Conservation (phyloP, 2,888 invertebrate species). For the Molanna angustata region DNA sequence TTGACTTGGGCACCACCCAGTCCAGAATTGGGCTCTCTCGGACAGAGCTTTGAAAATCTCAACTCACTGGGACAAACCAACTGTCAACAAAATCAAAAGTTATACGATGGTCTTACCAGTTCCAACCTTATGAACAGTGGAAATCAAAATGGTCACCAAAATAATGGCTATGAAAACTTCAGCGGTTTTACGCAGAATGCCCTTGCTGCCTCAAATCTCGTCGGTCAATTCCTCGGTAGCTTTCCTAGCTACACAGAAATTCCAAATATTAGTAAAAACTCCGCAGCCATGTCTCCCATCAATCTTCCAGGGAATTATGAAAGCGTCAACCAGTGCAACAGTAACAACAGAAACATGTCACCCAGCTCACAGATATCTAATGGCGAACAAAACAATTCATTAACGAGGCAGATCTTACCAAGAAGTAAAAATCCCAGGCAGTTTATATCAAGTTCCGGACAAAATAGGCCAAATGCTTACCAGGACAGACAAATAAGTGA, state of each 20-base stretch:
- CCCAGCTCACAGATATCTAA: conserved; percentile 37
- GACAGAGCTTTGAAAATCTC: conserved; percentile 44
- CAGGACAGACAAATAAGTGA: too few relatives aligned
- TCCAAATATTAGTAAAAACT: conserved; percentile 30
- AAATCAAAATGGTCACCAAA: conserved; percentile 36
- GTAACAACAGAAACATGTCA: conserved; percentile 35
- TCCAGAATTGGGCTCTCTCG: conserved; percentile 37
- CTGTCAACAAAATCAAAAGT: conserved; percentile 38
- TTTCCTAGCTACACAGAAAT: conserved; percentile 32
- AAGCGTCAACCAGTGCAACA: conserved; percentile 24
- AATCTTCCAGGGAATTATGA: conserved; percentile 35
- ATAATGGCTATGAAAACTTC: conserved; percentile 36
- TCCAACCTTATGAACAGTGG: conserved; percentile 36
- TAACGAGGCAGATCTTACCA: conserved; percentile 36
- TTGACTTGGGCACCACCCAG: conserved; percentile 46
- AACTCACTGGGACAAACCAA: conserved; percentile 28
- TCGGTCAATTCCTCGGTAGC: conserved; percentile 30
- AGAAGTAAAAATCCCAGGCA: conserved; percentile 34
- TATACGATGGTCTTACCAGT: conserved; percentile 48
- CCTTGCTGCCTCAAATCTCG: conserved; percentile 25
- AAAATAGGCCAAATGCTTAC: conserved; percentile 28
- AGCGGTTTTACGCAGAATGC: conserved; percentile 29
- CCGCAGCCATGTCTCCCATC: conserved; percentile 36
- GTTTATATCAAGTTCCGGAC: conserved; percentile 25
- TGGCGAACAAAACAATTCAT: conserved; percentile 37